Evolutionary conservation across 2,888 invertebrate genomes (phyloP), one percentile per base, ranked within the genome.

Genomic region (Tachystola acroxantha): DNA sequence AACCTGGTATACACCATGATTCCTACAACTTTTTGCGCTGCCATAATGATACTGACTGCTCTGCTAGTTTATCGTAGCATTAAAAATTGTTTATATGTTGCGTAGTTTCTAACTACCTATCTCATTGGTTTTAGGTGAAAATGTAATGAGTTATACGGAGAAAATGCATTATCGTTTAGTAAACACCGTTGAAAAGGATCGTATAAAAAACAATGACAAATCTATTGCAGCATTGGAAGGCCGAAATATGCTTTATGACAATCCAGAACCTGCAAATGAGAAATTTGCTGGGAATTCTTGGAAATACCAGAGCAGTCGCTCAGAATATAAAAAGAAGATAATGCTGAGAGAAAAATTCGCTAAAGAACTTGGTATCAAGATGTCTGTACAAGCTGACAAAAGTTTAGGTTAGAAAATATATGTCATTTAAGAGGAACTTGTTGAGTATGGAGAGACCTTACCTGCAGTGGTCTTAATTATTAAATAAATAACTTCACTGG

Each of bases 121-220:
- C 7, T 14, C 7, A 10, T 33, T 25, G 12, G 5, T 80, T 81
- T 58, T 69, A 85, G 82, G 74, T 53, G 64, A 69, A 24, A 57
- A 48, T 46, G 37, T 51, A 33, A 42, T 66, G 37, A 61, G 45
- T 49, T 68, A 52, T 39, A 58, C 52, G 27, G 70, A 72, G 25
- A 65, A 57, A 50, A 58, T 69, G 20, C 69, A 64, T 39, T 81
- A 81, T 39, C 73, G 53, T 25, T 58, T 76, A 40, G 55, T 66
- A 14, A 71, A 81, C 35, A 51, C 52, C 4, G 73, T 72, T 39
- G 76, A 79, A 42, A 82, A 72, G 53, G 64, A 74, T 46, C 53
- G 63, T 44, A 69, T 84, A 41, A 84, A 81, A 59, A 80, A 80
- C 60, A 75, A 80, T 72, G 76, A 76, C 50, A 84, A 81, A 68